Base-by-base conservation (phyloP, 1,140 invertebrate genomes). In the Agrilus planipennis region DNA sequence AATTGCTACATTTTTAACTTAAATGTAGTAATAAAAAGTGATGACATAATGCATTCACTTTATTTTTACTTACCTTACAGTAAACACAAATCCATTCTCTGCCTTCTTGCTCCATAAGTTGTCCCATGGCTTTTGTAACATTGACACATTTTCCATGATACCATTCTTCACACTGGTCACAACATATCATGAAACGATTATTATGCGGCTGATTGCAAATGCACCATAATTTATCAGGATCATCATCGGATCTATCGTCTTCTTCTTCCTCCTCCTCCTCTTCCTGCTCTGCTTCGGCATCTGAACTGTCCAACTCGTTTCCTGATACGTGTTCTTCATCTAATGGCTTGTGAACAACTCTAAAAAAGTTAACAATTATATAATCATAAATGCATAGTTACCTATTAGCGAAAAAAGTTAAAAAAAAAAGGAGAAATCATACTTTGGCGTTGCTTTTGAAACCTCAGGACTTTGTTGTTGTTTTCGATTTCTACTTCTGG, bases 161-260 rank as follows among this genome's bases (percentile, higher is more conserved):
- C 92, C 92, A 97, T 54, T 95, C 89, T 60, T 93, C 84, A 64
- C 92, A 97, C 1, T 76, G 74, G 63, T 97, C 93, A 62, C 93
- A 97, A 58, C 89, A 91, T 55, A 97, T 96, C 93, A 97, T 97
- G 61, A 96, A 96, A 20, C 89, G 74, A 65, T 94, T 92, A 53
- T 92, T 90, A 60, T 96, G 89, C 1, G 91, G 92, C 54, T 90
- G 84, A 52, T 84, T 80, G 60, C 92, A 97, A 54, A 95, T 86
- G 62, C 92, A 97, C 89, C 91, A 96, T 16, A 95, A 67, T 64
- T 85, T 82, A 49, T 91, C 79, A 3, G 90, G 90, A 73, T 95
- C 90, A 68, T 94, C 90, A 64, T 93, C 88, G 56, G 81, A 51
- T 25, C 55, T 57, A 42, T 61, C 58, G 20, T 57, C 55, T 23